Evolutionary conservation across 1,140 invertebrate species (phyloP).

Genomic region (Mercenaria mercenaria): DNA sequence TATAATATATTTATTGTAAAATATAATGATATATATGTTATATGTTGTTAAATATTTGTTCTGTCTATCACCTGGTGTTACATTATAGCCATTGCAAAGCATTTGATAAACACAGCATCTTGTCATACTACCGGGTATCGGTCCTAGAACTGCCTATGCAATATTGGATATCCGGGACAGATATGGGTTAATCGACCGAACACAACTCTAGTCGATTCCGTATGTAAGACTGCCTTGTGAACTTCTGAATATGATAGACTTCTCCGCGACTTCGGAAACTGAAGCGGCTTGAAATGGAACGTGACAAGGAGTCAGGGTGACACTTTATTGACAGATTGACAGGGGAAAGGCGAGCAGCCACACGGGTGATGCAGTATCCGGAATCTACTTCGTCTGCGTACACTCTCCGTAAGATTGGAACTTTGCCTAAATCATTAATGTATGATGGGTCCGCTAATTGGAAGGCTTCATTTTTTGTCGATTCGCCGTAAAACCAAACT

Average conservation of each 20-base stretch:
- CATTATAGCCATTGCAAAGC: background rate
- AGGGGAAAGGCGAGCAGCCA: background rate
- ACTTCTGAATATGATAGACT: background rate
- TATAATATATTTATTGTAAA: too few relatives aligned
- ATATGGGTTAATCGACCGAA: background rate
- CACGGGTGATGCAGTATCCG: too few relatives aligned
- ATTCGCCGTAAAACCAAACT: too few relatives aligned
- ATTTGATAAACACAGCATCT: background rate
- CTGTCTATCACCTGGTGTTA: too few relatives aligned
- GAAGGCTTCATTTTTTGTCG: background rate
- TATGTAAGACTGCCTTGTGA: background rate
- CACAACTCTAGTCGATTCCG: background rate
- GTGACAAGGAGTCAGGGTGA: too few relatives aligned
- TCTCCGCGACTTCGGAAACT: background rate
- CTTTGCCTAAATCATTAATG: too few relatives aligned
- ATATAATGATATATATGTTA: too few relatives aligned
- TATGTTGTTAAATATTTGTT: too few relatives aligned
- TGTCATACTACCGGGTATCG: background rate
- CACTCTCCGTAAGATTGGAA: too few relatives aligned
- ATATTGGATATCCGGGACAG: background rate
- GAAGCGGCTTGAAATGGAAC: background rate
- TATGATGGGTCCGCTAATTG: constrained; percentile 9
- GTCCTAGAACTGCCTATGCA: background rate
- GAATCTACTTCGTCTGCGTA: background rate
- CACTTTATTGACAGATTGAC: background rate